These are phyloP conservation scores for Alfaro cultratus DNA, from an alignment of 2,797 vertebrate genomes.

Conservation along the genomic window DNA sequence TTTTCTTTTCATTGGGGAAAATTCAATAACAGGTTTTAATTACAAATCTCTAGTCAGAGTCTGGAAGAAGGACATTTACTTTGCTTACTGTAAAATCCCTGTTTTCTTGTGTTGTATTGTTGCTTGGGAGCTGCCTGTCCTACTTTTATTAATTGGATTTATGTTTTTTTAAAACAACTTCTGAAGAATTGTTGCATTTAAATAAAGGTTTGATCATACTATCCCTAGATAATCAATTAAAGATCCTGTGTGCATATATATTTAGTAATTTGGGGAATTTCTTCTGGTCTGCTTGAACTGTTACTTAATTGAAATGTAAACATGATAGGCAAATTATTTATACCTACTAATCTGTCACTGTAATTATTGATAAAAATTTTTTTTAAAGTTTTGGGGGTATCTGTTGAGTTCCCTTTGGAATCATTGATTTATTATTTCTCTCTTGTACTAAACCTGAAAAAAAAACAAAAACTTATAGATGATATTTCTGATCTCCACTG, in stretches of 20 bases:
- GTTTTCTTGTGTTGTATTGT: not conserved
- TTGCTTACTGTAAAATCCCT: not conserved
- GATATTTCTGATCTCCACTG: conserved; percentile 13
- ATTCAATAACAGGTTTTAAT: not conserved
- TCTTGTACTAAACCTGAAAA: not conserved
- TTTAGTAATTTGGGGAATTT: not conserved
- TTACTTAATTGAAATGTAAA: not conserved
- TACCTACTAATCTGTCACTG: not conserved
- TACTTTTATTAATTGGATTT: not conserved
- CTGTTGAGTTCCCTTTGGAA: not conserved
- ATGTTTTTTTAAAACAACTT: not conserved
- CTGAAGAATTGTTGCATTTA: not conserved
- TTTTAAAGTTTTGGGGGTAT: not conserved
- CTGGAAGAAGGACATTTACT: not conserved
- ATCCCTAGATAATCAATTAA: not conserved
- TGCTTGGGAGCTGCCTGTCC: not conserved
- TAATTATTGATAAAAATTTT: not conserved
- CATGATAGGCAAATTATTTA: not conserved
- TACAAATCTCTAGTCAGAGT: not conserved
- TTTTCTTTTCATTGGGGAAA: not conserved
- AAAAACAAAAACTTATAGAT: conserved; percentile 18
- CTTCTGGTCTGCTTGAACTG: not conserved
- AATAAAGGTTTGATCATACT: not conserved
- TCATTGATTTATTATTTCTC: not conserved
- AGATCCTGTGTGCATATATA: not conserved